Evolutionary conservation across 2,113 vertebrate species (phyloP), one percentile per base, ranked within the genome.

Genomic region (Charadrius vociferus): DNA sequence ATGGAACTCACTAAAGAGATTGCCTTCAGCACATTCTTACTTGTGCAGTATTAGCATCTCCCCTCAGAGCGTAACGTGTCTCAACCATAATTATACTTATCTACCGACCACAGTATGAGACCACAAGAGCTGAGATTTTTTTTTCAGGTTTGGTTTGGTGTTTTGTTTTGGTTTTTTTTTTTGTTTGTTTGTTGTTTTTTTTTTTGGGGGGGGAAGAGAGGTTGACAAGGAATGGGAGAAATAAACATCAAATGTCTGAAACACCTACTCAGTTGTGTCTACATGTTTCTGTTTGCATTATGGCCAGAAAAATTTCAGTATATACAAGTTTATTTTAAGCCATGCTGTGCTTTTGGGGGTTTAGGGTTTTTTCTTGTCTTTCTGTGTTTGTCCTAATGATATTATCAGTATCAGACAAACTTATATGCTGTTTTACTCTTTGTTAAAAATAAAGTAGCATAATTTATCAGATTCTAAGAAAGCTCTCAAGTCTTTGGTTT

Each of bases 161-260:
- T 16, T 30, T 39, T 26, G 24, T 34, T 47, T 47, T 47, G 10
- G 39, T 34, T n/a, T 30, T 49, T 21, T 21, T 20, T n/a, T n/a
- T n/a, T n/a, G n/a, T n/a, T n/a, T n/a, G n/a, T n/a, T n/a, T n/a
- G n/a, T n/a, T n/a, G n/a, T n/a, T n/a, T n/a, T n/a, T n/a, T n/a
- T n/a, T n/a, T n/a, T n/a, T n/a, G 32, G 12, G 7, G 2, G 3
- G 3, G 16, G 14, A 6, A 6, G 3, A 3, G 7, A 6, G 17
- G 4, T 2, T 9, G 4, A 7, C 4, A 15, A 87, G 20, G 16
- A 75, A 49, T 32, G 9, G 6, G 8, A 86, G 6, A 95, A 92
- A n/a, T 45, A 10, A 49, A 12, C 61, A 7, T 75, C 62, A 71
- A 17, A 41, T 39, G 4, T 36, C 70, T 59, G 50, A 86, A 92